Conservation (phyloP, 2,888 invertebrate genomes). For the Catocala sponsa region DNA sequence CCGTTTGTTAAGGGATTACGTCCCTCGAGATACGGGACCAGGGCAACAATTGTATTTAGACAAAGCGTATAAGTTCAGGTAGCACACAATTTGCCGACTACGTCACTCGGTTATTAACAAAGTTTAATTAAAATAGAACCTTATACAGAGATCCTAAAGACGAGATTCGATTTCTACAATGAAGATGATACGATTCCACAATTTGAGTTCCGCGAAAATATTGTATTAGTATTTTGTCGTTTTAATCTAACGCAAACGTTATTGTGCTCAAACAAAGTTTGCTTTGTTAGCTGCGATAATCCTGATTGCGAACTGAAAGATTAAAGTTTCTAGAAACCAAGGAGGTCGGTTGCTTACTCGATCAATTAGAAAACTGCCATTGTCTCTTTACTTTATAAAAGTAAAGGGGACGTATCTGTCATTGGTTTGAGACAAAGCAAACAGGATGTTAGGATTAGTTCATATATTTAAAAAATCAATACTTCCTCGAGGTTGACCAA, state of each 20-base stretch:
- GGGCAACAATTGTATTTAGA: conserved; percentile 75
- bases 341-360: conserved; percentile 16
- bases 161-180: conserved; percentile 8
- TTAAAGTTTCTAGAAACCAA: conserved; percentile 36
- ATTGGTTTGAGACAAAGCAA: conserved; percentile 61
- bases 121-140: conserved; percentile 38
- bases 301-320: conserved; percentile 52
- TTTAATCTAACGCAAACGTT: conserved; percentile 50
- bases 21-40: conserved; percentile 65
- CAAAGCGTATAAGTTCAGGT: conserved; percentile 79
- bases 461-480: conserved; percentile 74
- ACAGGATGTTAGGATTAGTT: conserved; percentile 69
- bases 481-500: conserved; percentile 66
- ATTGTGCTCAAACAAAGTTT: conserved; percentile 60
- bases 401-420: conserved; percentile 41
- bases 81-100: conserved; percentile 68
- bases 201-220: conserved; percentile 63
- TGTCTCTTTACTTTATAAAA: conserved; percentile 1
- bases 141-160: conserved; percentile 27
- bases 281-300: conserved; percentile 63
- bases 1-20: conserved; percentile 79
- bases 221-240: conserved; percentile 55
- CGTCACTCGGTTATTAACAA: conserved; percentile 38
- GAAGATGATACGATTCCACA: conserved; percentile 29
- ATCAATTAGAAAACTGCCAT: conserved; percentile 7